Evolutionary conservation across 2,113 vertebrate genomes (phyloP).

Genomic region (Hepsetus odoe): DNA sequence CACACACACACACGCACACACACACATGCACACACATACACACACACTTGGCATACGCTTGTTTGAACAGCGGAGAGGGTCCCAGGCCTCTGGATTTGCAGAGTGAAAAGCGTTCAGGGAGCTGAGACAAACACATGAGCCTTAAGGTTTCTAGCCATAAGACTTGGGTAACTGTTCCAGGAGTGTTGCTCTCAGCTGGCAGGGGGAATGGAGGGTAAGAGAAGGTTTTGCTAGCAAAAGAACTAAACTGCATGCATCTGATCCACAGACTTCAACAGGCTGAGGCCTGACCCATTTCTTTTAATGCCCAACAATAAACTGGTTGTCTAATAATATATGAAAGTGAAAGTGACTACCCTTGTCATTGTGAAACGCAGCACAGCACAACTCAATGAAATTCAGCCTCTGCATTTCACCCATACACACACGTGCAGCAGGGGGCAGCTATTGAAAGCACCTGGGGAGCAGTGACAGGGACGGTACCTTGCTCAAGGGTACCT

Average conservation of each 20-base stretch:
- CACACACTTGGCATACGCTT: constrained; percentile 38
- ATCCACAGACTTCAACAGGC: background rate
- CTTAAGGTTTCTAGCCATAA: constrained; percentile 15
- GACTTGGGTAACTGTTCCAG: constrained; percentile 8
- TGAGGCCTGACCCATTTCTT: no score
- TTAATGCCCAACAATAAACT: no score
- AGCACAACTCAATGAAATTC: no score
- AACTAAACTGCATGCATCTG: background rate
- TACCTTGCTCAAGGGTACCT: no score
- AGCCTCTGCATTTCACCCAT: no score
- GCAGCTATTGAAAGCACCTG: no score
- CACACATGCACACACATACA: constrained; percentile 36
- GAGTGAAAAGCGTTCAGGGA: constrained; percentile 27
- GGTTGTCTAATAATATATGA: no score
- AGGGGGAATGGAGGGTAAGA: background rate
- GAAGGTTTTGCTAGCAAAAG: background rate
- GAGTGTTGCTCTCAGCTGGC: constrained; percentile 14
- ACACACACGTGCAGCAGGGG: no score
- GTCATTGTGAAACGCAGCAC: no score
- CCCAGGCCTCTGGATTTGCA: constrained; percentile 33
- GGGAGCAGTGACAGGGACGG: no score
- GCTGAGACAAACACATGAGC: constrained; percentile 23
- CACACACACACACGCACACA: constrained; percentile 16
- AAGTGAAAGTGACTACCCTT: no score
- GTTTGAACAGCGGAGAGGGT: constrained; percentile 39